phyloP scores from a whole-genome alignment of 2,113 vertebrate genomes.

The Brachyhypopomus occidentalis region DNA sequence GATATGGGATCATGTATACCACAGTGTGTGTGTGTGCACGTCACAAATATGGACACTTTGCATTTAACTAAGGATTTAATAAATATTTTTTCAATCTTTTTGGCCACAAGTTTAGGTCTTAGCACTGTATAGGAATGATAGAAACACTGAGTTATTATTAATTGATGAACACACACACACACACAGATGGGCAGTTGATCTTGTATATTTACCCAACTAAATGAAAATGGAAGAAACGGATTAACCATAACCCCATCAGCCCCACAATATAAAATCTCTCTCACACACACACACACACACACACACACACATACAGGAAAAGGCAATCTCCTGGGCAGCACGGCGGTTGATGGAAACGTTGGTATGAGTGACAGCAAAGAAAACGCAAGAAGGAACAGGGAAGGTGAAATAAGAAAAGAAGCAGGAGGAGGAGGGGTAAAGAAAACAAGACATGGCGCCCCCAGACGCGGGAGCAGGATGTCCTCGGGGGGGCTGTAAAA shows the following conservation, averaged over 20 bases:
- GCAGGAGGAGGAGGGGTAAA: conserved; percentile 8
- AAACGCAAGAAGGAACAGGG: background rate
- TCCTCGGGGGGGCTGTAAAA: conserved; percentile 21
- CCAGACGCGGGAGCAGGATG: conserved; percentile 7
- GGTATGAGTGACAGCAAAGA: conserved; percentile 30
- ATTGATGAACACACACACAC: background rate
- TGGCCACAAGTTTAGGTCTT: background rate
- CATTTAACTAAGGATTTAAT: conserved; percentile 8
- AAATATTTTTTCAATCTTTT: conserved; percentile 26
- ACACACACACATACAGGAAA: conserved; percentile 26
- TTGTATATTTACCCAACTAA: conserved; percentile 35
- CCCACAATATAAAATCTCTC: background rate
- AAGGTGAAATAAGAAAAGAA: conserved; percentile 28
- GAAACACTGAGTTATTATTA: background rate
- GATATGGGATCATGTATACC: conserved; percentile 8
- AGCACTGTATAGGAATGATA: background rate
- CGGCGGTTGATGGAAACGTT: background rate
- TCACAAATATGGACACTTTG: background rate
- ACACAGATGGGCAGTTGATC: conserved; percentile 24
- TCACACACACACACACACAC: conserved; percentile 24
- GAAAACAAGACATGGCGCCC: background rate
- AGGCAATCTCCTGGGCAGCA: conserved; percentile 21
- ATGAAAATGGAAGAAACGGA: conserved; percentile 46
- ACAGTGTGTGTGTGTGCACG: conserved; percentile 9
- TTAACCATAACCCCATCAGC: conserved; percentile 28